phyloP scores from a whole-genome alignment of 2,797 vertebrate genomes.

The Spheniscus humboldti region DNA sequence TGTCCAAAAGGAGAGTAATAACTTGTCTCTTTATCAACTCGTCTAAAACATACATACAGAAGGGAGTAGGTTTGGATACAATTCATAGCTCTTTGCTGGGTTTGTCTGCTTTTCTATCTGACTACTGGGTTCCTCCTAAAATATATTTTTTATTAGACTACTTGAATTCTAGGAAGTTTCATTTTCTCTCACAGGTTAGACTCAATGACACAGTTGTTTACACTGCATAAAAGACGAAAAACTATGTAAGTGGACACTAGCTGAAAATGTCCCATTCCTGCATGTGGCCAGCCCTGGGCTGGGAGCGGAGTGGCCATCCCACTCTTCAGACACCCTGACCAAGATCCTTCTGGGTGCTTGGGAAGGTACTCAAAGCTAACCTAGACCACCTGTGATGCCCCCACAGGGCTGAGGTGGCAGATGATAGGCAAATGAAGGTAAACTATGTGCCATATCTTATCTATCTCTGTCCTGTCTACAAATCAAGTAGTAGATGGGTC shows the following conservation, averaged over 20 bases:
- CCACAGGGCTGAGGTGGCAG: background rate
- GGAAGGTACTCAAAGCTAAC: background rate
- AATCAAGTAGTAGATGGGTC: background rate
- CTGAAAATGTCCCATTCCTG: background rate
- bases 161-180: background rate
- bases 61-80: background rate
- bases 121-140: background rate
- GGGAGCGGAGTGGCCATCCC: background rate
- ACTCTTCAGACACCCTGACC: background rate
- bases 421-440: background rate
- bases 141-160: background rate
- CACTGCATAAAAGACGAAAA: background rate
- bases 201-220: background rate
- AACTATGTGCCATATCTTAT: background rate
- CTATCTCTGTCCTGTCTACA: background rate
- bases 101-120: background rate
- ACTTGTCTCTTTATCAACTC: background rate
- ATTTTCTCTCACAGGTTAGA: background rate
- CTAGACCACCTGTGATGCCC: background rate
- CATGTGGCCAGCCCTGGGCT: background rate
- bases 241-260: background rate
- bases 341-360: background rate
- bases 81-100: background rate
- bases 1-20: background rate
- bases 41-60: background rate